Conservation (phyloP, 2,888 invertebrate genomes). For the Drosophila phalerata region DNA sequence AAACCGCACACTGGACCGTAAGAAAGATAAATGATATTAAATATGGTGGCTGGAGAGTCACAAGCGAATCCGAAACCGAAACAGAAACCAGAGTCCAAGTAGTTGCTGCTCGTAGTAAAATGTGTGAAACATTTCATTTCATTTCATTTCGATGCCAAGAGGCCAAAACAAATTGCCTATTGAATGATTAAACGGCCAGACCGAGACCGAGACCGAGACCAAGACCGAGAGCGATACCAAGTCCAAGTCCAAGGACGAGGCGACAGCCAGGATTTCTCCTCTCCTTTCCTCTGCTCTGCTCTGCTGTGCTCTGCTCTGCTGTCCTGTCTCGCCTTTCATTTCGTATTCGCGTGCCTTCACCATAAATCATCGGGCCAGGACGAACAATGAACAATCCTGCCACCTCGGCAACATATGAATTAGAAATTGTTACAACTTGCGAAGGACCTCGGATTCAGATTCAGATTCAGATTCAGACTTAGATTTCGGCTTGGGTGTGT, state of each 20-base stretch:
- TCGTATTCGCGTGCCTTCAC: conserved; percentile 66
- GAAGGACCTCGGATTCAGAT: neutral
- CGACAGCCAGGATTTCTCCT: neutral
- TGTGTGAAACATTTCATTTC: conserved; percentile 76
- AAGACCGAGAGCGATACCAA: conserved; percentile 7
- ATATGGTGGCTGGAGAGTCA: conserved; percentile 60
- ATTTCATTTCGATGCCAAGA: conserved; percentile 52
- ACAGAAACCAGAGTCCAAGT: conserved; percentile 19
- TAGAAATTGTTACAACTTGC: conserved; percentile 70
- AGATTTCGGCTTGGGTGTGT: conserved; percentile 8
- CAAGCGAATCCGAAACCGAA: neutral
- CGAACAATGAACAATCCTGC: conserved; percentile 3
- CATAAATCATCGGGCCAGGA: conserved; percentile 70
- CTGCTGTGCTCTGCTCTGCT: conserved; percentile 14
- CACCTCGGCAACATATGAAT: conserved; percentile 72
- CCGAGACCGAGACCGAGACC: conserved; percentile 3
- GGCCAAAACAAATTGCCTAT: conserved; percentile 79
- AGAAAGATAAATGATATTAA: conserved; percentile 80
- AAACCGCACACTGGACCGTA: conserved; percentile 69
- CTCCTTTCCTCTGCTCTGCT: conserved; percentile 28
- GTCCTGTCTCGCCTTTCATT: conserved; percentile 60
- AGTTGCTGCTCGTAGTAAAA: conserved; percentile 41
- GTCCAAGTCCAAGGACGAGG: conserved; percentile 31
- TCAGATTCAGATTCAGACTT: conserved; percentile 15
- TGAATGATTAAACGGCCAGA: conserved; percentile 75